These are phyloP conservation scores for Rhea pennata DNA, from an alignment of 2,113 vertebrate species.

Conservation along the genomic window DNA sequence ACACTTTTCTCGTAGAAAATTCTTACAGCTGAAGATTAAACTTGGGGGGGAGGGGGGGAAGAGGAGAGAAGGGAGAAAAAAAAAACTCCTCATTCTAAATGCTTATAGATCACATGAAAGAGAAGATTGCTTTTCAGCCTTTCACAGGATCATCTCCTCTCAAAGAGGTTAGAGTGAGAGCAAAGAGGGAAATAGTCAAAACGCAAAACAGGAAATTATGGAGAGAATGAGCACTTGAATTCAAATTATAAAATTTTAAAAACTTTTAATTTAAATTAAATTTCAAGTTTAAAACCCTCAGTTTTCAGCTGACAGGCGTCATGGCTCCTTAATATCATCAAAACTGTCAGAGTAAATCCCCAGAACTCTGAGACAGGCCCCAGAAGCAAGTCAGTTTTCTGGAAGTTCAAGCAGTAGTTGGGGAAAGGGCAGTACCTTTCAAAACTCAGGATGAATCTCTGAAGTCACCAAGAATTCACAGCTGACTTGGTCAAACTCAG, in stretches of 20 bases:
- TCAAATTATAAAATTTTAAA: not conserved
- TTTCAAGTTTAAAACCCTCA: not conserved
- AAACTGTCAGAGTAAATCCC: not conserved
- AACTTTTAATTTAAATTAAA: no score
- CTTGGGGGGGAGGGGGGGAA: no score
- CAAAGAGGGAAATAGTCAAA: not conserved
- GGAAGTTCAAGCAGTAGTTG: conserved; percentile 1
- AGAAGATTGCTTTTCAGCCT: not conserved
- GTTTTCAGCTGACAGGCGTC: not conserved
- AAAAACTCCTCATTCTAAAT: not conserved
- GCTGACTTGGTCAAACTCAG: not conserved
- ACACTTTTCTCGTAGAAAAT: not conserved
- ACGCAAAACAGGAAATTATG: not conserved
- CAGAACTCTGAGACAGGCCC: not conserved
- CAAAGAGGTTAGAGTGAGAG: not conserved
- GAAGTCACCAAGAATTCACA: not conserved
- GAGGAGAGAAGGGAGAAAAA: not conserved
- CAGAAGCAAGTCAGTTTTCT: not conserved
- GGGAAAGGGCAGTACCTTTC: not conserved
- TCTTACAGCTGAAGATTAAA: not conserved
- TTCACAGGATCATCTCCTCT: not conserved
- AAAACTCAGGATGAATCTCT: not conserved
- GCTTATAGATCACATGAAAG: fast-evolving
- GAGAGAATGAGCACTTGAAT: not conserved
- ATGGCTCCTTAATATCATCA: not conserved